Base-by-base conservation (phyloP, 2,113 vertebrate genomes). In the Ctenomys sociabilis region DNA sequence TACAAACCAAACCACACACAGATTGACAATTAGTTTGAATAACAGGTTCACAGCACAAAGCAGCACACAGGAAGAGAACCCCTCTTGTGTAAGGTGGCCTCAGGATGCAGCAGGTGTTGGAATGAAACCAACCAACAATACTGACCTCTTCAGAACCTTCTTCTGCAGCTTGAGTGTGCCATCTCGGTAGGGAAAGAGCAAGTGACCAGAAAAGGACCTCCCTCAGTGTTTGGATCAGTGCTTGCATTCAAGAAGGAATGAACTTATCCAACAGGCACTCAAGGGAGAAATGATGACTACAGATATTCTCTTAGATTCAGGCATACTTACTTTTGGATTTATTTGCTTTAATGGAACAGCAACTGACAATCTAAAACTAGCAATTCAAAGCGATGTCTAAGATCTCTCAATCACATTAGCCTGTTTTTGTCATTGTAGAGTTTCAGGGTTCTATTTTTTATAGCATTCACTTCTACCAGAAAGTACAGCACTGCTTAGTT, bases 21-120 rank as follows among this genome's bases (percentile, higher is more conserved):
- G 63, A 84, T 0, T 57, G 90, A 75, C 17, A 14, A 59, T 73
- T 63, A 92, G 54, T 83, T 84, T 85, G 72, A 73, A 93, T 61
- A 72, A 82, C 21, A 91, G 91, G 57, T 85, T 96, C 97, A 87
- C 91, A 93, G 78, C 61, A 83, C 57, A 87, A 87, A 83, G 49
- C 83, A 91, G 57, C 4, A 21, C 6, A 32, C 83, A 78, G 64
- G 80, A 94, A 92, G n/a, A 95, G 30, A 94, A 72, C 45, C 24
- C n/a, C 24, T 32, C 45, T 35, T 16, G 30, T 21, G 32, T 54
- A 73, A n/a, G 59, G 66, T 30, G 45, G 78, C 49, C 86, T 88
- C 45, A 84, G 83, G 57, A 40, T 73, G 72, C 92, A 94, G 86
- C 40, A 90, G 87, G 57, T 82, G 81, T 49, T 64, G 75, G n/a